Conservation (phyloP, 2,797 vertebrate species). For the Alcedo atthis region DNA sequence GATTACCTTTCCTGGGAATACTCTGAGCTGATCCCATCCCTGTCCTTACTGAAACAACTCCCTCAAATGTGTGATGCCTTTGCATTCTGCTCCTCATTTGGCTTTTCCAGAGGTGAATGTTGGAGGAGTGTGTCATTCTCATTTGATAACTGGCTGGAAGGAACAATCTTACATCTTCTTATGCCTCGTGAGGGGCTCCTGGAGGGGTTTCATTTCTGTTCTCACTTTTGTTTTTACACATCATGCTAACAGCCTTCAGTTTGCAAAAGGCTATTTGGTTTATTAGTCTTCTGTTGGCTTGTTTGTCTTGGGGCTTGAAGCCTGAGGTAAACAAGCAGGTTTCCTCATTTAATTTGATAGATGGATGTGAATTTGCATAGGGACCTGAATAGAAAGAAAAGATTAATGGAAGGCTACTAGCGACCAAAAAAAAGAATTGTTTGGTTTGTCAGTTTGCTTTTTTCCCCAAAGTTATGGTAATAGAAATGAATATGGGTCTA, state of each 20-base stretch:
- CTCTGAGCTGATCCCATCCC: neutral
- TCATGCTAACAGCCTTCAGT: neutral
- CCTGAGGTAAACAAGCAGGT: neutral
- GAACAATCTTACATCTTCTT: neutral
- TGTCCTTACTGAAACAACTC: neutral
- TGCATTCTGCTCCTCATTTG: neutral
- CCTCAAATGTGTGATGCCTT: neutral
- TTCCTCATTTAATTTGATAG: neutral
- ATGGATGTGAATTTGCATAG: neutral
- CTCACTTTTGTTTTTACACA: neutral
- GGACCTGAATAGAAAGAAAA: neutral
- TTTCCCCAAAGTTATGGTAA: neutral
- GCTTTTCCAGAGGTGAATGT: neutral
- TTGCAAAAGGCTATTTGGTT: neutral
- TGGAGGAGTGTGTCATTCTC: fast-evolving
- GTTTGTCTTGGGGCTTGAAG: neutral
- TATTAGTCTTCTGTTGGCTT: neutral
- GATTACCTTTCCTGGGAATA: neutral
- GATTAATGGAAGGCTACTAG: neutral
- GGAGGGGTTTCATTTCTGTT: neutral
- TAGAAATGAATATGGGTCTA: neutral
- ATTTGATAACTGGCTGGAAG: neutral
- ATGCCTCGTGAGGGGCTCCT: neutral
- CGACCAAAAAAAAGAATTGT: neutral
- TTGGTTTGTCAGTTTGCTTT: neutral